phyloP scores from a whole-genome alignment of 2,888 invertebrate genomes.

The Gastrophysa polygoni region DNA sequence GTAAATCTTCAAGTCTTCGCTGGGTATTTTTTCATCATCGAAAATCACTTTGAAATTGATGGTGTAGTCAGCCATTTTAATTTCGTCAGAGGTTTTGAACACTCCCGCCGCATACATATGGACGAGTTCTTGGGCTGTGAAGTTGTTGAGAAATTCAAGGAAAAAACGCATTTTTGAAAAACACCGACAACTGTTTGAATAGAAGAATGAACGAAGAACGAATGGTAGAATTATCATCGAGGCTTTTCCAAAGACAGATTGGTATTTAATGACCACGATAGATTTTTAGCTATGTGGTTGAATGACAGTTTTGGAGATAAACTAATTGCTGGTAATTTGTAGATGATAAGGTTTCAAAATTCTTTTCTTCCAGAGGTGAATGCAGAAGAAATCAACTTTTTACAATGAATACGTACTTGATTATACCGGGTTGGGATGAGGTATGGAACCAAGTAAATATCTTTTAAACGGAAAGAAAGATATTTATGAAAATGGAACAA shows the following conservation, averaged over 20 bases:
- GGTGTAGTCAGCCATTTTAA: constrained; percentile 28
- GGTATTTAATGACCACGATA: not conserved
- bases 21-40: constrained; percentile 18
- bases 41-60: constrained; percentile 33
- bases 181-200: too few species aligned
- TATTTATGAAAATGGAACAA: too few species aligned
- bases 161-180: constrained; percentile 26
- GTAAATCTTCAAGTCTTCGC: constrained; percentile 23
- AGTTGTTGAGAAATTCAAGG: constrained; percentile 28
- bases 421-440: too few species aligned
- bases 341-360: not conserved
- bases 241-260: not conserved
- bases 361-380: too few species aligned
- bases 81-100: constrained; percentile 31
- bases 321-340: not conserved
- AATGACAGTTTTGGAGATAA: not conserved
- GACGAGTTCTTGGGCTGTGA: constrained; percentile 23
- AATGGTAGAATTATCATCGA: too few species aligned
- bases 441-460: too few species aligned
- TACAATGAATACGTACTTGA: too few species aligned
- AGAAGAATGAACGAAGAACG: too few species aligned
- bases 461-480: too few species aligned
- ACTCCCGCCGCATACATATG: constrained; percentile 29
- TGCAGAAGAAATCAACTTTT: too few species aligned
- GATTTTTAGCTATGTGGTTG: not conserved